These are phyloP conservation scores for Sternarchorhynchus goeldii DNA, from an alignment of 2,797 vertebrate species.

Conservation along the genomic window DNA sequence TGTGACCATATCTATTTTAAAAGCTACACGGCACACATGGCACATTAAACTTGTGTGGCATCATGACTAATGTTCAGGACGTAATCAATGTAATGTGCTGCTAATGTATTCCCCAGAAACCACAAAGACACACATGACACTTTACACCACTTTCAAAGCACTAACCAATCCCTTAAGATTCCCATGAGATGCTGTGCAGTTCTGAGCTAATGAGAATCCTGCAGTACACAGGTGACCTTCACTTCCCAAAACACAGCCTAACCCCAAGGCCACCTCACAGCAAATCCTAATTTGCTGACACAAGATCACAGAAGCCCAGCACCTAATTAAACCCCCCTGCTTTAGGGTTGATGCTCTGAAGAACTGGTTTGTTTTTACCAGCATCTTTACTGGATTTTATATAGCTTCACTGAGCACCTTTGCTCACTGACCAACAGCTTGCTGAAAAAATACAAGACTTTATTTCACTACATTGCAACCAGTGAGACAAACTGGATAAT, in stretches of 20 bases:
- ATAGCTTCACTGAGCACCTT: slow-evolving; percentile 27
- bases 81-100: neutral
- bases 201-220: slow-evolving; percentile 58
- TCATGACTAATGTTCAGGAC: neutral
- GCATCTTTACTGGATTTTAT: slow-evolving; percentile 58
- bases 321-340: slow-evolving; percentile 71
- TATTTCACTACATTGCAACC: slow-evolving; percentile 4
- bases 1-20: neutral
- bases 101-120: neutral
- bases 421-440: slow-evolving; percentile 17
- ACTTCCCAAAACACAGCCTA: slow-evolving; percentile 29
- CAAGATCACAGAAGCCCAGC: slow-evolving; percentile 61
- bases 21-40: no score
- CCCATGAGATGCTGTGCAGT: slow-evolving; percentile 22
- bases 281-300: slow-evolving; percentile 66
- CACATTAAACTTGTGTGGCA: neutral
- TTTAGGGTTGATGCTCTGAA: slow-evolving; percentile 67
- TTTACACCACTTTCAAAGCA: slow-evolving; percentile 26
- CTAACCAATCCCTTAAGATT: slow-evolving; percentile 8
- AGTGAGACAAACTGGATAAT: slow-evolving; percentile 26
- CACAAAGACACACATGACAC: neutral
- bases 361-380: slow-evolving; percentile 62
- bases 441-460: neutral
- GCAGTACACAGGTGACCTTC: slow-evolving; percentile 23
- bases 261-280: slow-evolving; percentile 28